phyloP scores from a whole-genome alignment of 2,888 invertebrate genomes.

The Scelioninae gen. 2 region DNA sequence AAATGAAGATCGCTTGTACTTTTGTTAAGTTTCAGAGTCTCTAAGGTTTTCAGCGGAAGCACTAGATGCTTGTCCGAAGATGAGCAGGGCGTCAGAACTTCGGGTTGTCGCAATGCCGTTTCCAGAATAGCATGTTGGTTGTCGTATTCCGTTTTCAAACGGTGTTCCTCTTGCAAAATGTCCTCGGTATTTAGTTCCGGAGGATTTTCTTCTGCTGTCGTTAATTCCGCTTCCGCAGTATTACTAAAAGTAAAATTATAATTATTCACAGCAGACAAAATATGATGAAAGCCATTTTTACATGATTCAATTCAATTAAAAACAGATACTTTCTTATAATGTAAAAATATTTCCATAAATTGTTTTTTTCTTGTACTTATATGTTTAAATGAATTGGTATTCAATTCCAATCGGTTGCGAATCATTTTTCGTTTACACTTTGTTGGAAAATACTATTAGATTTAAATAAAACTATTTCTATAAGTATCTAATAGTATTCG shows the following conservation, averaged over 20 bases:
- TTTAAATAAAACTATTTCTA: too few relatives aligned
- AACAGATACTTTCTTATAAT: too few relatives aligned
- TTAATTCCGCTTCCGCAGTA: constrained; percentile 2
- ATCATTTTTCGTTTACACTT: too few relatives aligned
- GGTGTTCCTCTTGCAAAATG: constrained; percentile 68
- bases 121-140: constrained; percentile 72
- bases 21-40: constrained; percentile 47
- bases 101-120: constrained; percentile 68
- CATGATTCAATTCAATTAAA: too few relatives aligned
- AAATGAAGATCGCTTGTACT: constrained; percentile 38
- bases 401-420: too few relatives aligned
- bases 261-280: neutral
- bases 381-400: too few relatives aligned
- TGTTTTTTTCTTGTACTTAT: too few relatives aligned
- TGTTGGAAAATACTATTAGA: too few relatives aligned
- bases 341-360: too few relatives aligned
- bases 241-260: constrained; percentile 10
- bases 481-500: too few relatives aligned
- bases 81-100: constrained; percentile 56
- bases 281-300: neutral
- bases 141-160: constrained; percentile 71
- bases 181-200: constrained; percentile 68
- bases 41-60: constrained; percentile 23
- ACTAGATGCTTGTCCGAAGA: constrained; percentile 59
- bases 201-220: constrained; percentile 41